phyloP scores from a whole-genome alignment of 2,888 invertebrate genomes.

The Epistrophella euchroma region DNA sequence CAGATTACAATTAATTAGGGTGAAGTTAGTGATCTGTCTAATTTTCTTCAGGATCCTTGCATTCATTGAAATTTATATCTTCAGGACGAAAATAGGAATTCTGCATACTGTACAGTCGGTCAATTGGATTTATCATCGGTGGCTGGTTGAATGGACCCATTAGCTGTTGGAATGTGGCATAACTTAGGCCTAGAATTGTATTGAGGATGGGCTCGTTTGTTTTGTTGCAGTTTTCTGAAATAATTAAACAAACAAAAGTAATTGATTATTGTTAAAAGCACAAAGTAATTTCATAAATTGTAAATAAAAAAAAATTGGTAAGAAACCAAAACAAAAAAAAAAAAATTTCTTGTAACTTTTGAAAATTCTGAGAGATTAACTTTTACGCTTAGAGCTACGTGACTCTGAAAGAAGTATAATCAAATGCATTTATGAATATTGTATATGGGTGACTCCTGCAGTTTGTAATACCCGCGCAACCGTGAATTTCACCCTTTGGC shows the following conservation, averaged over 20 bases:
- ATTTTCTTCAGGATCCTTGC: conserved; percentile 80
- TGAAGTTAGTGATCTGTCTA: conserved; percentile 60
- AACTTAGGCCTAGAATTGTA: conserved; percentile 83
- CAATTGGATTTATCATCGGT: conserved; percentile 86
- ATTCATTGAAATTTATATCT: conserved; percentile 83
- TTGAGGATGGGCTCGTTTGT: conserved; percentile 83
- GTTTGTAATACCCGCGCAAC: too few species aligned
- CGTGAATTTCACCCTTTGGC: too few species aligned
- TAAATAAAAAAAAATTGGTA: too few species aligned
- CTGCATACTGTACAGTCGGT: conserved; percentile 87
- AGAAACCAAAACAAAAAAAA: too few species aligned
- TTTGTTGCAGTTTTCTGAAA: conserved; percentile 83
- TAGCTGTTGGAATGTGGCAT: conserved; percentile 83
- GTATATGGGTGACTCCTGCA: too few species aligned
- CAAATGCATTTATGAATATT: too few species aligned
- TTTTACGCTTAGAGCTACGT: too few species aligned
- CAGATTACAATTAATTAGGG: conserved; percentile 46
- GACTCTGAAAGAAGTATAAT: too few species aligned
- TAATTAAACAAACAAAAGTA: background rate
- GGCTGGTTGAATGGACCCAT: conserved; percentile 84
- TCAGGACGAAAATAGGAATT: conserved; percentile 87
- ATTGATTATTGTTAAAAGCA: too few species aligned
- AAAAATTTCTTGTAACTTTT: too few species aligned
- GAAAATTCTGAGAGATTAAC: too few species aligned
- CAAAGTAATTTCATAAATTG: too few species aligned